These are phyloP conservation scores for Nothocercus nigrocapillus DNA, from an alignment of 2,113 vertebrate species.

Conservation along the genomic window DNA sequence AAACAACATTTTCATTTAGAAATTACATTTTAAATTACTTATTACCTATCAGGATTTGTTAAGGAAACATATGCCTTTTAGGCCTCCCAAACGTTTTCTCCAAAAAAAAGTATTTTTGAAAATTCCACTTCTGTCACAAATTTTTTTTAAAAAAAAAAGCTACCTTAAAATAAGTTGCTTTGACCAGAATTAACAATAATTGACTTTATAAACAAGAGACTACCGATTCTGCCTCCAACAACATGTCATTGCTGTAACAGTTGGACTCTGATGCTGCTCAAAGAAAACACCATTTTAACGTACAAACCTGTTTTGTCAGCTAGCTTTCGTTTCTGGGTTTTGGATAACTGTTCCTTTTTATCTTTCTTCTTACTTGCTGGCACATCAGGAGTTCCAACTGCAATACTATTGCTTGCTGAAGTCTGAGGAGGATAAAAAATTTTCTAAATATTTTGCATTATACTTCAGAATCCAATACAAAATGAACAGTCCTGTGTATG, in stretches of 20 bases:
- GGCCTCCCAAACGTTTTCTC: neutral
- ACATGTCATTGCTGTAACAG: neutral
- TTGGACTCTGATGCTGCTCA: neutral
- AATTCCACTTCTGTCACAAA: neutral
- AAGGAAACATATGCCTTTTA: neutral
- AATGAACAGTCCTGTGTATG: neutral
- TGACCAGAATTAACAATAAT: neutral
- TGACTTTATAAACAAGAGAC: neutral
- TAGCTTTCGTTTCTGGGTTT: constrained; percentile 94
- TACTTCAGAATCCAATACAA: neutral
- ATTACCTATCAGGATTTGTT: neutral
- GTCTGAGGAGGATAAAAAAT: constrained; percentile 75
- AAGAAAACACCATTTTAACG: neutral
- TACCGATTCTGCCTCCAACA: neutral
- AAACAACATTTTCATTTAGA: neutral
- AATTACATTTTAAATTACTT: neutral
- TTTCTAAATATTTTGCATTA: neutral
- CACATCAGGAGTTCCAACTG: constrained; percentile 65
- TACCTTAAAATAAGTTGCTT: neutral
- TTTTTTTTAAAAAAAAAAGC: neutral
- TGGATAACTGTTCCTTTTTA: constrained; percentile 96
- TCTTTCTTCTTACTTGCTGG: constrained; percentile 89
- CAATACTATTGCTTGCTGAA: constrained; percentile 78
- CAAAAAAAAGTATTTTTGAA: neutral
- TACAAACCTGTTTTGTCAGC: constrained; percentile 90